Evolutionary conservation across 1,140 invertebrate genomes (phyloP), one percentile per base, ranked within the genome.

Genomic region (Euura lappo): DNA sequence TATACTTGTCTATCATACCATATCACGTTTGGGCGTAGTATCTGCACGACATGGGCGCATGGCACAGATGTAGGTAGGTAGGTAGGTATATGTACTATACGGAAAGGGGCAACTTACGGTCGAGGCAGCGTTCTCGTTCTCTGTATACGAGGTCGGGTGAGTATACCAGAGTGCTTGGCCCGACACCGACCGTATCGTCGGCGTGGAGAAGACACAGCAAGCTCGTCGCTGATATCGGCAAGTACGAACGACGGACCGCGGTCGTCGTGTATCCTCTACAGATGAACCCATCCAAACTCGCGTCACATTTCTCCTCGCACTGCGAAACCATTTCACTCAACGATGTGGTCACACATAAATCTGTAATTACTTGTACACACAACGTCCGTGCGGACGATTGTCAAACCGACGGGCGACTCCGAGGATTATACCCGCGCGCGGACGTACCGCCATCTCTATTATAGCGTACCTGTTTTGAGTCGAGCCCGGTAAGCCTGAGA

Each of bases 61-160:
- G 45, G n/a, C 2, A 68, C 68, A 71, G 71, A 70, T 68, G n/a
- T 69, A 65, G 64, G n/a, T 64, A 28, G 47, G 44, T n/a, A 45
- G 28, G 28, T 28, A 28, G 28, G 28, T 28, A 28, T 28, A 28
- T 28, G 28, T 28, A n/a, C n/a, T n/a, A 42, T 67, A 28, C 28
- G 67, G 7, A n/a, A 10, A 68, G 69, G n/a, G 80, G 42, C 44
- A 45, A 81, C 87, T 86, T 79, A 91, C 90, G 73, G 74, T 91
- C 86, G 1, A 91, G 76, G 74, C 90, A 91, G 4, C 88, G 85
- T 11, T 89, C 84, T 69, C 86, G 82, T 78, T 91, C 90, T 70
- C 83, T 86, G 76, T 90, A 91, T 45, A 84, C 77, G 0, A 84
- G 84, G 47, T 89, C 87, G 0, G 81, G 72, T 47, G 72, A 69